These are phyloP conservation scores for Bombus fervidus DNA, from an alignment of 1,140 invertebrate genomes.

Conservation along the genomic window DNA sequence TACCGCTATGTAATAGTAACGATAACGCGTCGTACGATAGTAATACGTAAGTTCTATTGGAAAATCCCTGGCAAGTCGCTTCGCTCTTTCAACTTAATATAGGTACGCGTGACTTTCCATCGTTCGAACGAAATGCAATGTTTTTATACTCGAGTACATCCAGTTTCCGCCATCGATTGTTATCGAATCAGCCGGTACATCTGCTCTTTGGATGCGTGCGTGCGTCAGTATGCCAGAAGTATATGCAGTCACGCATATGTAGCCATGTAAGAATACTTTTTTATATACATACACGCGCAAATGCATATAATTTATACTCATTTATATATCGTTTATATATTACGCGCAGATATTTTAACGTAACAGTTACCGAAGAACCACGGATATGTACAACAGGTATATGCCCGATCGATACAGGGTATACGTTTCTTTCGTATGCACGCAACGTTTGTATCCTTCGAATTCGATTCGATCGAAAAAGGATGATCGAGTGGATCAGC, in stretches of 20 bases:
- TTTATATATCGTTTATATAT: constrained; percentile 9
- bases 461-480: constrained; percentile 29
- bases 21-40: background rate
- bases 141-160: too few relatives aligned
- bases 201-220: background rate
- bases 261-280: background rate
- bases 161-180: background rate
- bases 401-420: constrained; percentile 46
- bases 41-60: background rate
- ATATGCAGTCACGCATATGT: background rate
- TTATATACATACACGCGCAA: constrained; percentile 12
- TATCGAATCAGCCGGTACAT: constrained; percentile 4
- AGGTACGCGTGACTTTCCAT: background rate
- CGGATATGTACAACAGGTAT: constrained; percentile 69
- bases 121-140: background rate
- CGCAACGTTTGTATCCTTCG: background rate
- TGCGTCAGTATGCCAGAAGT: background rate
- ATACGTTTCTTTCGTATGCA: constrained; percentile 6
- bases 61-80: background rate
- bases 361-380: constrained; percentile 59
- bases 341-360: constrained; percentile 41
- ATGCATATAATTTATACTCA: constrained; percentile 26
- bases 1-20: too few relatives aligned
- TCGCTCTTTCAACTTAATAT: background rate
- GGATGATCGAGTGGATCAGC: constrained; percentile 24